Evolutionary conservation across 2,888 invertebrate genomes (phyloP).

Genomic region (Machimus rusticus): DNA sequence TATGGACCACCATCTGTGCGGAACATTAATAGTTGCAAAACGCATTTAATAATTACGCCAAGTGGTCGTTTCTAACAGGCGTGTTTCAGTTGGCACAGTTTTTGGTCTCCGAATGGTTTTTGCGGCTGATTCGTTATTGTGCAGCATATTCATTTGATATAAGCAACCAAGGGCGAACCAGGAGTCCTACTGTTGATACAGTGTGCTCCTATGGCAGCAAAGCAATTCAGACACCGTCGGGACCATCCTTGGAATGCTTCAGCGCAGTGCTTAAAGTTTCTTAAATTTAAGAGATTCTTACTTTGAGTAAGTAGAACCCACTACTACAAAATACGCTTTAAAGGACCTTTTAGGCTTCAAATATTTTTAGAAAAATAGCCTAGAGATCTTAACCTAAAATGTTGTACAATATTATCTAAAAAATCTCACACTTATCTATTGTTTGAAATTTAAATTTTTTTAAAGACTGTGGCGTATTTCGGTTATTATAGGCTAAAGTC

Average conservation of each 20-base stretch:
- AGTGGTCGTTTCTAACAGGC: slow-evolving; percentile 44
- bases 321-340: too few species aligned
- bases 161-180: neutral
- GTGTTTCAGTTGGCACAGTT: slow-evolving; percentile 38
- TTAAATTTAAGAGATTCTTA: neutral
- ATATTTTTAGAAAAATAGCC: too few species aligned
- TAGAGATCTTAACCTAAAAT: too few species aligned
- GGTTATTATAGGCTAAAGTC: too few species aligned
- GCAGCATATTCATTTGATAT: slow-evolving; percentile 18
- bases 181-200: neutral
- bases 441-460: too few species aligned
- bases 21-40: slow-evolving; percentile 46
- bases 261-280: neutral
- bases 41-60: slow-evolving; percentile 43
- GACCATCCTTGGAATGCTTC: neutral
- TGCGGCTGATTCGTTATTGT: slow-evolving; percentile 44
- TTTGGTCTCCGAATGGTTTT: slow-evolving; percentile 37
- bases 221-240: neutral
- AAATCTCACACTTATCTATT: too few species aligned
- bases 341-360: too few species aligned
- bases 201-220: neutral
- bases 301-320: neutral
- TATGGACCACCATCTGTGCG: slow-evolving; percentile 42
- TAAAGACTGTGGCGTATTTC: too few species aligned
- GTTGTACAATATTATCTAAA: too few species aligned